Base-by-base conservation (phyloP, 2,113 vertebrate genomes). In the Pangasianodon gigas region DNA sequence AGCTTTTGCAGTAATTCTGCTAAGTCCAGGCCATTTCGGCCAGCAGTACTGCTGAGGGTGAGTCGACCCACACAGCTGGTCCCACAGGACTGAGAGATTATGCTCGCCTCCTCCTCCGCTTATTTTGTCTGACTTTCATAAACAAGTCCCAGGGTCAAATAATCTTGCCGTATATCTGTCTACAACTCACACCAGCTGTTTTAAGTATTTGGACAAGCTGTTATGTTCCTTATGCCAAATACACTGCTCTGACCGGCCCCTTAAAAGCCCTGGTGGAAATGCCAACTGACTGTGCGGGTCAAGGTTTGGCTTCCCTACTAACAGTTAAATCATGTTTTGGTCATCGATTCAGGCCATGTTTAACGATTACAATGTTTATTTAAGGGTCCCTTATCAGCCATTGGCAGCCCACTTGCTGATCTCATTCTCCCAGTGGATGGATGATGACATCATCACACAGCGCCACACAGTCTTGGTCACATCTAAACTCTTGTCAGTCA, bases 401-500 rank as follows among this genome's bases (percentile, higher is more conserved):
- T 88, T 60, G 91, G 88, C 92, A 93, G 88, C 93, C 93, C 93
- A 92, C 92, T 93, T 93, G 92, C 96, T 96, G 96, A 97, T 95
- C 95, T 97, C 95, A 94, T 91, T 93, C 93, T 95, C 96, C 95
- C 95, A 90, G 87, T 93, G 94, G 69, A 93, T 86, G 89, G 86
- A 92, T 90, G 92, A 93, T 96, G 97, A 97, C 96, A 95, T 97
- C 96, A 95, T 97, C 88, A 90, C 91, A 62, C 87, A 94, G 75
- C 81, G 52, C 85, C 77, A 77, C 10, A 4, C n/a, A 86, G 82
- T 91, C 87, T 82, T 86, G 83, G 71, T 88, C 32, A 88, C 77
- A 80, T 89, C 60, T 14, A 85, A 80, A 77, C 67, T 46, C 54
- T 54, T 52, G 65, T 81, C 84, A 54, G 65, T 82, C 79, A 82